A percentile compares a stretch with the other conserved stretches of the same genome.
These are phyloP conservation scores for Pandemis cinnamomeana DNA, from an alignment of 2,888 invertebrate species.

Conservation along the genomic window DNA sequence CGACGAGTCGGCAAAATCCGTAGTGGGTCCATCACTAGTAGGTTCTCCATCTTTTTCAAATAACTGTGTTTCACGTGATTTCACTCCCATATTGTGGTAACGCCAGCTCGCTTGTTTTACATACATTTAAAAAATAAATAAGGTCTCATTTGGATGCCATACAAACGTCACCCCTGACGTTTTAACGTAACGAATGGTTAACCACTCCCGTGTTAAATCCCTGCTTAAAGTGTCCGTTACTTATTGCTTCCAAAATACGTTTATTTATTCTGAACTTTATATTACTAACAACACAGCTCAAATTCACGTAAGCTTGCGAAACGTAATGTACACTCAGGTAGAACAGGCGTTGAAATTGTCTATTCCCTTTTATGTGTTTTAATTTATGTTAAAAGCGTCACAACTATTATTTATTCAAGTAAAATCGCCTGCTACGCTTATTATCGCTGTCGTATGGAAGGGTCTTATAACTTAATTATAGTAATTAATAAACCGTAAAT, in stretches of 20 bases:
- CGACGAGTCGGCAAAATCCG: too few species aligned
- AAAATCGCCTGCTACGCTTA: constrained; percentile 13
- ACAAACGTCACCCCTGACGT: constrained; percentile 49
- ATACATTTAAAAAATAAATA: constrained; percentile 37
- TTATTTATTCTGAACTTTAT: constrained; percentile 7
- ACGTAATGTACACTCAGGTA: constrained; percentile 32
- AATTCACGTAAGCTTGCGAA: not conserved
- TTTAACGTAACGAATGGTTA: constrained; percentile 63
- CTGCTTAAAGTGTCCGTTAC: constrained; percentile 54
- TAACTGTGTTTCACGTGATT: not conserved
- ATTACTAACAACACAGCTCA: not conserved
- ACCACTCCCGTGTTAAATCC: constrained; percentile 60
- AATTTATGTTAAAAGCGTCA: constrained; percentile 26
- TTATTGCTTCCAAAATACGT: constrained; percentile 20
- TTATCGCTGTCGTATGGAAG: constrained; percentile 1
- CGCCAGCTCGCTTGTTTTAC: constrained; percentile 22
- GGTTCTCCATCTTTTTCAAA: not conserved
- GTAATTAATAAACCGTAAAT: too few species aligned
- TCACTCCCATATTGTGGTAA: constrained; percentile 10
- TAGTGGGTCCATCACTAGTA: too few species aligned
- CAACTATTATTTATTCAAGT: constrained; percentile 36
- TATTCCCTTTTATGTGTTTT: constrained; percentile 34
- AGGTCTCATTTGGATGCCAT: constrained; percentile 52
- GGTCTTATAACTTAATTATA: not conserved
- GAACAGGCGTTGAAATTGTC: constrained; percentile 34